phyloP scores from a whole-genome alignment of 2,888 invertebrate genomes.

The Vandiemenella viatica region DNA sequence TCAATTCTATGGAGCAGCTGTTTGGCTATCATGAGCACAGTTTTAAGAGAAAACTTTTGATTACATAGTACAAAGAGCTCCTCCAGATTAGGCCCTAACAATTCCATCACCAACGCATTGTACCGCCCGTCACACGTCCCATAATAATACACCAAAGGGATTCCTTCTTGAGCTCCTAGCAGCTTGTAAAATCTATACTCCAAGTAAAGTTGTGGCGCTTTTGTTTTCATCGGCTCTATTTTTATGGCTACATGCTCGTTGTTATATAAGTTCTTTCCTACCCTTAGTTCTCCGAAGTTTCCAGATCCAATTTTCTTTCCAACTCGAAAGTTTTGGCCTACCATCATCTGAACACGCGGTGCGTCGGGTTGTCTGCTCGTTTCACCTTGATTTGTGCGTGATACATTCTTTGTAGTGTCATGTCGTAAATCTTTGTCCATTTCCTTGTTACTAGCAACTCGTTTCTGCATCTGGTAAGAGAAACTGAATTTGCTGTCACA shows the following conservation, averaged over 20 bases:
- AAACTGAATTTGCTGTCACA: too few species aligned
- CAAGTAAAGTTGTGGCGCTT: conserved; percentile 98
- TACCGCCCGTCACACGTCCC: conserved; percentile 55
- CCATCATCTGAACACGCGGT: too few species aligned
- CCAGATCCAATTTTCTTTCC: too few species aligned
- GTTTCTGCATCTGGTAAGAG: too few species aligned
- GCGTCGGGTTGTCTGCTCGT: too few species aligned
- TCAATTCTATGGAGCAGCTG: conserved; percentile 95
- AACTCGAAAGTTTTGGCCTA: too few species aligned
- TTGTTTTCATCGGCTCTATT: conserved; percentile 99
- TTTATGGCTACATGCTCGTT: conserved; percentile 99
- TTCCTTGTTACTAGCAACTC: too few species aligned
- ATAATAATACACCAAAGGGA: conserved; percentile 58
- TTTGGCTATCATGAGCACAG: conserved; percentile 55
- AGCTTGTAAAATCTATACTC: conserved; percentile 99
- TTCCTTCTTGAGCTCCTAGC: conserved; percentile 75
- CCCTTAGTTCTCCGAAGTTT: too few species aligned
- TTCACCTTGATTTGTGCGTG: too few species aligned
- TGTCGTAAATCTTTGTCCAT: too few species aligned
- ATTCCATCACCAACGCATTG: conserved; percentile 59
- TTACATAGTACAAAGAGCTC: conserved; percentile 58
- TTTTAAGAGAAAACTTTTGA: conserved; percentile 53
- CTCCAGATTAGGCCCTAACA: conserved; percentile 55
- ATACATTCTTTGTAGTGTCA: too few species aligned
- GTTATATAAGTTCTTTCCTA: conserved; percentile 99